Percentiles rank a stretch among this genome's conserved stretches.
phyloP scores from a whole-genome alignment of 2,113 vertebrate genomes.

The Glaucidium brasilianum region DNA sequence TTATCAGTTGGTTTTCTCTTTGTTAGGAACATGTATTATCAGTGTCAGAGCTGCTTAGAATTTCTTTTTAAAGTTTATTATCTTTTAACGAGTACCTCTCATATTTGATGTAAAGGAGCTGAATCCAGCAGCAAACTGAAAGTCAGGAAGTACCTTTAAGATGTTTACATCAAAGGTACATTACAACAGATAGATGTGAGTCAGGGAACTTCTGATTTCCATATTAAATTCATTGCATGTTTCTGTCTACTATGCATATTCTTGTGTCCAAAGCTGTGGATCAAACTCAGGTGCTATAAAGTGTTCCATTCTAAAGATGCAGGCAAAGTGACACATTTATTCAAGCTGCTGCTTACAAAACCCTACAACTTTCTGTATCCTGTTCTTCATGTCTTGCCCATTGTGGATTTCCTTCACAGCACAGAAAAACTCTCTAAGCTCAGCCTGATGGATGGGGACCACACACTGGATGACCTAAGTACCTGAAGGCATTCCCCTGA shows the following conservation, averaged over 20 bases:
- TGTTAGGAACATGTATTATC: background rate
- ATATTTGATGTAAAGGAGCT: background rate
- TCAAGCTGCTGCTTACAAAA: background rate
- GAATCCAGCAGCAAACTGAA: background rate
- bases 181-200: background rate
- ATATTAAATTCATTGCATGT: background rate
- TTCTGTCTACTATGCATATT: background rate
- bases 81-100: background rate
- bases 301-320: background rate
- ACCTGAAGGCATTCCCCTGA: background rate
- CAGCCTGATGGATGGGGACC: background rate
- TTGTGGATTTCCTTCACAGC: background rate
- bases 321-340: background rate
- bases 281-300: background rate
- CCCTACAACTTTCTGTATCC: background rate
- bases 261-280: background rate
- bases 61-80: background rate
- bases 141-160: background rate
- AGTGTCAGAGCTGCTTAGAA: background rate
- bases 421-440: background rate
- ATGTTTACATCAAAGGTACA: background rate
- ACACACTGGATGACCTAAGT: background rate
- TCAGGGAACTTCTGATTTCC: background rate
- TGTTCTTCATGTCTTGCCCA: background rate
- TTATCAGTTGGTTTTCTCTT: background rate